Percentiles rank a stretch among this genome's conserved stretches.
phyloP scores from a whole-genome alignment of 2,888 invertebrate species.

The Pollenia griseotomentosa region DNA sequence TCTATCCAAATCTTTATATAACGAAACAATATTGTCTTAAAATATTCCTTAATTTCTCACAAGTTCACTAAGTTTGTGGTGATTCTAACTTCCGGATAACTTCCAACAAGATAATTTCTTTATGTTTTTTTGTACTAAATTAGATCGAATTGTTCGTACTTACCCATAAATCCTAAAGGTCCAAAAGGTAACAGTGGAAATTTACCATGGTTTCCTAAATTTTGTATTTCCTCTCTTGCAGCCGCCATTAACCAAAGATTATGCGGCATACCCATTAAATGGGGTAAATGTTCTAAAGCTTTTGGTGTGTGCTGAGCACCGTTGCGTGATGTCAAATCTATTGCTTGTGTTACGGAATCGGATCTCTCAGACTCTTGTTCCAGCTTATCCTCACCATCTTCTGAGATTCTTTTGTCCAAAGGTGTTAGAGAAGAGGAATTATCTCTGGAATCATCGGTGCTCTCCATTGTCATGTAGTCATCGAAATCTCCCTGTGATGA shows the following conservation, averaged over 20 bases:
- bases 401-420: constrained; percentile 76
- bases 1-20: background rate
- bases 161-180: constrained; percentile 91
- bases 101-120: background rate
- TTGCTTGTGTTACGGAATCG: constrained; percentile 82
- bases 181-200: constrained; percentile 92
- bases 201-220: constrained; percentile 80
- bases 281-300: constrained; percentile 76
- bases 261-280: constrained; percentile 80
- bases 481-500: constrained; percentile 83
- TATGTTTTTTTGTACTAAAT: background rate
- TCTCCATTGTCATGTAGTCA: constrained; percentile 83
- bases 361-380: constrained; percentile 73
- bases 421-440: constrained; percentile 79
- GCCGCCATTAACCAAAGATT: constrained; percentile 83
- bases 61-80: too few species aligned
- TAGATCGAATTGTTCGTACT: constrained; percentile 72
- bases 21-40: background rate
- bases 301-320: constrained; percentile 72
- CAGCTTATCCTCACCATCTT: constrained; percentile 77
- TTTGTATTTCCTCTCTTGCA: constrained; percentile 82
- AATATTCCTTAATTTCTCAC: too few species aligned
- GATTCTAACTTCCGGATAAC: too few species aligned
- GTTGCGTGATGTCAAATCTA: constrained; percentile 86
- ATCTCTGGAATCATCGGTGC: constrained; percentile 81